Percentiles rank a stretch among this genome's conserved stretches.
These are phyloP conservation scores for Heliornis fulica DNA, from an alignment of 2,113 vertebrate species.

Conservation along the genomic window DNA sequence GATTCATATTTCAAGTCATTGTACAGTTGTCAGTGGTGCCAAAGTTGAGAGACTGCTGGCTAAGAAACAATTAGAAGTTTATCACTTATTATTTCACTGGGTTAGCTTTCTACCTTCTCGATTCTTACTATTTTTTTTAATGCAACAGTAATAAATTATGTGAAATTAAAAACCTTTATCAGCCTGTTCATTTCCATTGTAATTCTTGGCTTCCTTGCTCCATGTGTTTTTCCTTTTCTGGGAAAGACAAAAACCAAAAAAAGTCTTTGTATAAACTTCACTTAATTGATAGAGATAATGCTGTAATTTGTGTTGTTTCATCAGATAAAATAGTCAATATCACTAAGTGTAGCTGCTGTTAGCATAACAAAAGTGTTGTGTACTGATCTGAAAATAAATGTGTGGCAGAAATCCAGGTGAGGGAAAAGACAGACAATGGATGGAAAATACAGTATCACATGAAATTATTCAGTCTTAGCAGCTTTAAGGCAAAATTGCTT, in stretches of 20 bases:
- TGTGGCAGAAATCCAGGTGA: neutral
- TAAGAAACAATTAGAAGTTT: neutral
- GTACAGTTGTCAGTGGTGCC: neutral
- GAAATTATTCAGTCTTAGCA: neutral
- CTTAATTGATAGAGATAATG: neutral
- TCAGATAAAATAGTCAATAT: neutral
- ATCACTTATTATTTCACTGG: neutral
- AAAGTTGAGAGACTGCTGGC: neutral
- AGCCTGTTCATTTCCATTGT: neutral
- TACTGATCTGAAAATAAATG: neutral
- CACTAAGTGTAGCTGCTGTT: neutral
- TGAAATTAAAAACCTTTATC: neutral
- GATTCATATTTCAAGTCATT: neutral
- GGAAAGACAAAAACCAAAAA: neutral
- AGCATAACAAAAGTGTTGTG: neutral
- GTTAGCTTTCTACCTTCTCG: neutral
- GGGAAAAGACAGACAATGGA: neutral
- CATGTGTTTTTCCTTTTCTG: neutral
- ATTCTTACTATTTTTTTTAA: neutral
- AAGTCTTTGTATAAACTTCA: neutral
- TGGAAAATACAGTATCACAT: neutral
- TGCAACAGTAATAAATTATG: neutral
- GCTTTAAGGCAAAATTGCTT: neutral
- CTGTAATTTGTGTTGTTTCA: neutral
- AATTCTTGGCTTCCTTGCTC: neutral